Evolutionary conservation across 2,113 vertebrate genomes (phyloP).

Genomic region (Atlantisia rogersi): DNA sequence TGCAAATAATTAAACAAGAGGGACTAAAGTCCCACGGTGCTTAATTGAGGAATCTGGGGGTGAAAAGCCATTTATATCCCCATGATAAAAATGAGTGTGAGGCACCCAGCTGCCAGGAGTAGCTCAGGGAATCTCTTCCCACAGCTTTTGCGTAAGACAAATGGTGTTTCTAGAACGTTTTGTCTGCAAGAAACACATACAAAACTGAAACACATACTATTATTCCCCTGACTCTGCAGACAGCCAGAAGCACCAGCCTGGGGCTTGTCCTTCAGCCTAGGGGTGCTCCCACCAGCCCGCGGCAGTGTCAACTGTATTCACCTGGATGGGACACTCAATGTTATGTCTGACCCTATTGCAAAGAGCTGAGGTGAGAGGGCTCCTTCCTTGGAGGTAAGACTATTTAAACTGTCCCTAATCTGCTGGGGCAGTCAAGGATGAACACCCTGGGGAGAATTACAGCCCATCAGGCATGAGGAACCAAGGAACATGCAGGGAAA

Average conservation of each 20-base stretch:
- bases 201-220: accelerated
- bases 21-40: not conserved
- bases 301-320: not conserved
- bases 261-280: not conserved
- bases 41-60: not conserved
- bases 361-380: not conserved
- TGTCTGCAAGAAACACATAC: not conserved
- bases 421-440: not conserved
- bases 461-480: not conserved
- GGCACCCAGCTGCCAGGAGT: not conserved
- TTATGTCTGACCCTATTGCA: not conserved
- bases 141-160: not conserved
- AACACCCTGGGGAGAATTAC: not conserved
- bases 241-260: not conserved
- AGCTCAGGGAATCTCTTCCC: not conserved
- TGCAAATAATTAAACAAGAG: not conserved
- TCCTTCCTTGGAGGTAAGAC: not conserved
- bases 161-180: not conserved
- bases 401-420: not conserved
- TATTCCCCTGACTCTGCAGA: not conserved
- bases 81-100: not conserved
- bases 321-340: not conserved
- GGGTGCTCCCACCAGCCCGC: not conserved
- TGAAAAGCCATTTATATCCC: not conserved
- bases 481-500: not conserved